Base-by-base conservation (phyloP, 2,888 invertebrate species). In the Apantesis nais region DNA sequence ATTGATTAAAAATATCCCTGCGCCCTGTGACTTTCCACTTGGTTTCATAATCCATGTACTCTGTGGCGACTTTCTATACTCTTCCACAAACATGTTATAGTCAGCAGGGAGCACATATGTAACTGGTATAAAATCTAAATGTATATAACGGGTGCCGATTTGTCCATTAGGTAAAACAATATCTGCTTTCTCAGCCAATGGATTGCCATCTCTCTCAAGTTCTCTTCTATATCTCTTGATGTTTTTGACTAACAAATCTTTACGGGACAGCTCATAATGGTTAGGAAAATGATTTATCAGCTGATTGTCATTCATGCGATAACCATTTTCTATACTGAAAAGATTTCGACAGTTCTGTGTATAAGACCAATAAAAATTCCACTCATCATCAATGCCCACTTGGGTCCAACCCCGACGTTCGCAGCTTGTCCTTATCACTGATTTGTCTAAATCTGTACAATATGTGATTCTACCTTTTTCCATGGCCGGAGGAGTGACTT, bases 11-110 rank as follows among this genome's bases (percentile, higher is more conserved):
- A 98, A 99, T 86, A 99, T 99, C 16, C 99, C 99, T 19, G 97
- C 96, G 0, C 98, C 98, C 89, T 98, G 98, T 1, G 99, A 98
- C 92, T 99, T 98, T 19, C 98, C 98, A 87, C 98, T 98, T 0
- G 99, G 99, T 89, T 99, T 99, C 97, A 99, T 98, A 74, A 99
- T 99, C 99, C 99, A 99, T 0, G 99, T 99, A 79, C 98, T 98
- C 86, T 98, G 97, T 0, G 99, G 98, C 78, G 97, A 97, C 92
- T 98, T 98, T 68, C 98, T 96, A 89, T 99, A 99, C 87, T 99
- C 98, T 88, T 99, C 98, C 0, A 99, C 99, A 91, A 99, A 99
- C 96, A 98, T 97, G 89, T 98, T 99, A 89, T 99, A 99, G 91
- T 99, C 99, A 68, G 98, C 97, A 12, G 99, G 99, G 69, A 99